Percentiles rank a stretch among this genome's conserved stretches.
phyloP scores from a whole-genome alignment of 23 tunicate species.

The Clavelina lepadiformis region DNA sequence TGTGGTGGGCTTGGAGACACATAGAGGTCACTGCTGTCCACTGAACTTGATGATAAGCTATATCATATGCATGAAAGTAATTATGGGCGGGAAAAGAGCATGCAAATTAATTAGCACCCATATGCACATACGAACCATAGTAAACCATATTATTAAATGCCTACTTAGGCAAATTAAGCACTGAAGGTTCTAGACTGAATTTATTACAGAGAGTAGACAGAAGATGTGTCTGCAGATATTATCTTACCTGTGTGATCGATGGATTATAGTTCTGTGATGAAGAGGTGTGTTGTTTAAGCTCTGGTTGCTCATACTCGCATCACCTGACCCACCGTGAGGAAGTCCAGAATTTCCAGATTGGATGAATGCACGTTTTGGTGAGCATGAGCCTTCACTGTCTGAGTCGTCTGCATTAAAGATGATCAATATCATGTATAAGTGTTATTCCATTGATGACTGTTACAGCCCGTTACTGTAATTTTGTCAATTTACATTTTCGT shows the following conservation, averaged over 20 bases:
- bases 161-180: too few relatives aligned
- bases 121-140: too few relatives aligned
- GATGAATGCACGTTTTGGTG: slow-evolving; percentile 64
- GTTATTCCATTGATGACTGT: not conserved
- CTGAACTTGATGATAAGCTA: slow-evolving; percentile 80
- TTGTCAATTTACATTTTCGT: slow-evolving; percentile 65
- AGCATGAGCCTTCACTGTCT: slow-evolving; percentile 61
- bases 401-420: slow-evolving; percentile 62
- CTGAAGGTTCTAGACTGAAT: too few relatives aligned
- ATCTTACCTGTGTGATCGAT: slow-evolving; percentile 73
- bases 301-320: slow-evolving; percentile 1
- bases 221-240: too few relatives aligned
- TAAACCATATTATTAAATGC: too few relatives aligned
- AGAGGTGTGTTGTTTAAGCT: slow-evolving; percentile 7
- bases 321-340: slow-evolving; percentile 13
- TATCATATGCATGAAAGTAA: not conserved
- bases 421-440: not conserved
- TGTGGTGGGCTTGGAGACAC: slow-evolving; percentile 78
- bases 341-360: slow-evolving; percentile 3
- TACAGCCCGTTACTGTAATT: too few relatives aligned
- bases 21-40: slow-evolving; percentile 53
- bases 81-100: not conserved
- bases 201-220: too few relatives aligned
- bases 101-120: too few relatives aligned
- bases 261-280: slow-evolving; percentile 22